Conservation (phyloP, 2,888 invertebrate species). For the Hemithea aestivaria region DNA sequence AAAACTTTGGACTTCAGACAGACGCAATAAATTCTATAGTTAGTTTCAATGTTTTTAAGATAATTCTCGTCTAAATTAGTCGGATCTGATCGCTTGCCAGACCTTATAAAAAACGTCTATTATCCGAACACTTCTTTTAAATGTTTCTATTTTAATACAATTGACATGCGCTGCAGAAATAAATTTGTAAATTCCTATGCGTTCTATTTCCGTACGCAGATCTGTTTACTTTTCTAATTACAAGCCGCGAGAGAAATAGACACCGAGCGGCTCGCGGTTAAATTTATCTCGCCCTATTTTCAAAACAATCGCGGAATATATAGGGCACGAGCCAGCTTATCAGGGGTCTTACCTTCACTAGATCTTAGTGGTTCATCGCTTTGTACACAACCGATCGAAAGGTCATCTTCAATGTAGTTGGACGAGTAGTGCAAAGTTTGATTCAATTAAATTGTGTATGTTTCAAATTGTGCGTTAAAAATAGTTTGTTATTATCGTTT, state of each 20-base stretch:
- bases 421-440: constrained; percentile 1
- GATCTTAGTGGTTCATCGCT: too few species aligned
- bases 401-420: neutral
- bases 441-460: constrained; percentile 2
- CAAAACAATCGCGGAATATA: constrained; percentile 59
- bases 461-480: too few species aligned
- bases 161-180: constrained; percentile 18
- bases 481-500: too few species aligned
- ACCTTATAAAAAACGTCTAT: constrained; percentile 2
- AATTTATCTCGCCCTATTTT: constrained; percentile 66
- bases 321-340: constrained; percentile 53
- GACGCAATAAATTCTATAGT: too few species aligned
- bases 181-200: constrained; percentile 34
- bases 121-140: neutral
- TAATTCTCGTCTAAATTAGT: neutral
- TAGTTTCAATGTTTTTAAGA: too few species aligned
- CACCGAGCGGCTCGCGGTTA: constrained; percentile 58
- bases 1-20: too few species aligned
- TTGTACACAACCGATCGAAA: neutral
- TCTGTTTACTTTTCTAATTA: constrained; percentile 67
- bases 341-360: constrained; percentile 22
- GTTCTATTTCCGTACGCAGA: constrained; percentile 48
- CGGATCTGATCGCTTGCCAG: neutral
- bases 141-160: constrained; percentile 7
- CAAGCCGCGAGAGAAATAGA: constrained; percentile 56